A percentile compares a stretch with the other conserved stretches of the same genome.
phyloP scores from a whole-genome alignment of 2,888 invertebrate species.

The Netelia virgata region DNA sequence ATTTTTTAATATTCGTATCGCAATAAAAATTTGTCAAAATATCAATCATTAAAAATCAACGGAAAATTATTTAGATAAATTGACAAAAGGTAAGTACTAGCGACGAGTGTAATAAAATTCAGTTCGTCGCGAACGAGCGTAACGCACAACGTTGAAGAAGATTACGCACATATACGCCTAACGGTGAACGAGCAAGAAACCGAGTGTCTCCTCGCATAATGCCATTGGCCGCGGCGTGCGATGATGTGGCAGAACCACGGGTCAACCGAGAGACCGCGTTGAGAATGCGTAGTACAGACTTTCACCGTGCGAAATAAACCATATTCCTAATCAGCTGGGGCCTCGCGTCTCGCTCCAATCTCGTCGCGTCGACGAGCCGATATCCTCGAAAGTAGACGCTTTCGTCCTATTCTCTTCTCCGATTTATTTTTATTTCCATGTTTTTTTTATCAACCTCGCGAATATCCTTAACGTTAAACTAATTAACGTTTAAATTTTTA shows the following conservation, averaged over 20 bases:
- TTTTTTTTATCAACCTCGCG: too few species aligned
- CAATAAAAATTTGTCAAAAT: too few species aligned
- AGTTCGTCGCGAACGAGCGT: neutral
- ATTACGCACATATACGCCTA: conserved; percentile 20
- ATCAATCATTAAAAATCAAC: too few species aligned
- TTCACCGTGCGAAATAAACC: conserved; percentile 24
- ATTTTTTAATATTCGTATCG: too few species aligned
- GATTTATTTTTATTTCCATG: too few species aligned
- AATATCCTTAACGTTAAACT: neutral
- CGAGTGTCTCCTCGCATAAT: neutral
- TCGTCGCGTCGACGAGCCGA: neutral
- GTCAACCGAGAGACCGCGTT: conserved; percentile 30
- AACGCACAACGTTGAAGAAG: neutral
- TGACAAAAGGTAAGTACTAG: neutral
- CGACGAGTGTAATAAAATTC: neutral
- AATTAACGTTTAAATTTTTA: neutral
- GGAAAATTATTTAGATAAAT: too few species aligned
- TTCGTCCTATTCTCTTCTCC: too few species aligned
- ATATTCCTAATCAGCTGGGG: conserved; percentile 31
- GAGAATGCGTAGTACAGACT: conserved; percentile 13
- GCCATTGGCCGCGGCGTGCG: conserved; percentile 32
- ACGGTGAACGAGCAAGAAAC: conserved; percentile 39
- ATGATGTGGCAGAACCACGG: conserved; percentile 35
- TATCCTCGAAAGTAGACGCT: too few species aligned
- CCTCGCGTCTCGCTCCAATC: neutral